A percentile compares a stretch with the other conserved stretches of the same genome.
These are phyloP conservation scores for Vanacampus margaritifer DNA, from an alignment of 2,113 vertebrate genomes.

Conservation along the genomic window DNA sequence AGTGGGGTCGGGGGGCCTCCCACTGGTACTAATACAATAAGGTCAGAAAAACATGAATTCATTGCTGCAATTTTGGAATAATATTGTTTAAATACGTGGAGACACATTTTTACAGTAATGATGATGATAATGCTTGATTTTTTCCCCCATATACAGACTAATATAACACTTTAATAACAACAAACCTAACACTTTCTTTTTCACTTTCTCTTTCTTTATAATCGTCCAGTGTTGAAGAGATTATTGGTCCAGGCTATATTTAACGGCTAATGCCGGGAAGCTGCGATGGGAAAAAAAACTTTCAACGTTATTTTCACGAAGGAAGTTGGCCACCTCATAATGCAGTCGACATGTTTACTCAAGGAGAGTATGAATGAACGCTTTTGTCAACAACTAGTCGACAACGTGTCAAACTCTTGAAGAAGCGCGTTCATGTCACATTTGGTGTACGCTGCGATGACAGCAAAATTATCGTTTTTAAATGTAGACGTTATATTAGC, in stretches of 20 bases:
- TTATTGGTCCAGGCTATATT: not conserved
- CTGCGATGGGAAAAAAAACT: not conserved
- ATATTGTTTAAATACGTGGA: too few species aligned
- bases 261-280: not conserved
- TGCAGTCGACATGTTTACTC: not conserved
- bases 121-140: too few species aligned
- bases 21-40: not conserved
- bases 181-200: too few species aligned
- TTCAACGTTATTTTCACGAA: not conserved
- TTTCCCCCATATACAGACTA: too few species aligned
- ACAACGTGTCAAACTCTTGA: conserved; percentile 43
- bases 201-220: not conserved
- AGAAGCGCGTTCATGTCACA: not conserved
- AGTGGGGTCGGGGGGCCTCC: not conserved
- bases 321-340: not conserved
- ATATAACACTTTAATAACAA: too few species aligned
- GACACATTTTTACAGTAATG: too few species aligned
- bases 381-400: conserved; percentile 62
- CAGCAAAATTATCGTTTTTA: too few species aligned
- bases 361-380: conserved; percentile 42
- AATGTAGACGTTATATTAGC: rapidly evolving
- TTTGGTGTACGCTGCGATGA: rapidly evolving
- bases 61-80: too few species aligned
- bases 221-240: conserved; percentile 13
- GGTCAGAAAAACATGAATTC: not conserved